Conservation (phyloP, 2,113 vertebrate species). For the Gracilinanus agilis region DNA sequence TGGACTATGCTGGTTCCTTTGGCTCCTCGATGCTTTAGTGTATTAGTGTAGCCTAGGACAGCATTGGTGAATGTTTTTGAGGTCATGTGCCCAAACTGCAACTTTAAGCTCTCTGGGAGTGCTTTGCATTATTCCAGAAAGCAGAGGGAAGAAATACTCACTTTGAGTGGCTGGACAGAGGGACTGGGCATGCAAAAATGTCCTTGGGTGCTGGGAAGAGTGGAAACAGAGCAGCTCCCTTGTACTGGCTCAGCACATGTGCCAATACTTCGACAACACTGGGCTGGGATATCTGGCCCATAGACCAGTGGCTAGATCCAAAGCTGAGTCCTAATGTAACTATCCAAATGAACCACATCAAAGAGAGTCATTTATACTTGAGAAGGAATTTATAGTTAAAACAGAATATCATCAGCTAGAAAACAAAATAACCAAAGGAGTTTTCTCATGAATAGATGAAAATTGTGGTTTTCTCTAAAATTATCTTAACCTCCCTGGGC, state of each 20-base stretch:
- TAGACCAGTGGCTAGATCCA: neutral
- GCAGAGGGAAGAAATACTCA: no score
- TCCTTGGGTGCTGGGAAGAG: no score
- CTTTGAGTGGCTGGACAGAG: no score
- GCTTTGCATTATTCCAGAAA: no score
- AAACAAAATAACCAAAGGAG: neutral
- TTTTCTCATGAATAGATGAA: neutral
- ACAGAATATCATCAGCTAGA: neutral
- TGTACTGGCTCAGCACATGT: no score
- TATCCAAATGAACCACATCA: neutral
- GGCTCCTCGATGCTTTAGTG: neutral
- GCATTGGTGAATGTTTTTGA: no score
- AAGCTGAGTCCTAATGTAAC: neutral
- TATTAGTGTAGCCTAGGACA: neutral
- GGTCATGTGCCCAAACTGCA: no score
- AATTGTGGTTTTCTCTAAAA: neutral
- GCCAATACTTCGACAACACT: no score
- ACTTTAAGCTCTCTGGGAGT: no score
- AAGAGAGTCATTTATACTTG: neutral
- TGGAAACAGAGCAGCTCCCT: no score
- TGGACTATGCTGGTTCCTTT: neutral
- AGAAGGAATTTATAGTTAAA: neutral
- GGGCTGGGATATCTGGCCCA: neutral
- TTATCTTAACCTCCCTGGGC: neutral
- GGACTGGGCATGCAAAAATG: no score